Base-by-base conservation (phyloP, 1,140 invertebrate species). In the Acromyrmex echinatior region DNA sequence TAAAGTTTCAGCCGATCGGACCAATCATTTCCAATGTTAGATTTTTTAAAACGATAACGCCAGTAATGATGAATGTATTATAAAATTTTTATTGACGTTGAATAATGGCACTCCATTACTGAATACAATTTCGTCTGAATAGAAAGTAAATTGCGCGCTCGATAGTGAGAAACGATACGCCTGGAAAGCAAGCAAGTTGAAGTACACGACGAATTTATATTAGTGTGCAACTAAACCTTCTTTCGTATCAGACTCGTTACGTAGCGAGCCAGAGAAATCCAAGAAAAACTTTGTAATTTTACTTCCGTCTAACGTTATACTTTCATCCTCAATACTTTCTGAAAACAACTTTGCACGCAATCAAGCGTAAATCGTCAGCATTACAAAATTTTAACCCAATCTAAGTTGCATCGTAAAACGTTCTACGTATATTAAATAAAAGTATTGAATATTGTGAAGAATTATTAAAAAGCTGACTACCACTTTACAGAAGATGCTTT, bases 11-110 rank as follows among this genome's bases (percentile, higher is more conserved):
- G 12, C 12, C 31, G n/a, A 73, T 73, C 35, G 16, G 18, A 35
- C 39, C n/a, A 39, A 81, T 74, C 14, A 25, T 74, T 62, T 74
- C 35, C 3, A 31, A 73, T 60, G 53, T 18, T 74, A 51, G 60
- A 76, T 63, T 76, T 76, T 49, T 25, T 35, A 10, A 76, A 3
- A 4, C 10, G 49, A 16, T 68, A 68, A 28, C n/a, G 2, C 3
- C 4, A 2, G 70, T 35, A 53, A 49, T 62, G 45, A 84, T 84
- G 39, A 18, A 84, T 84, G 58, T 84, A 84, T 84, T 35, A 35
- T 35, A 76, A 63, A 84, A 84, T 76, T 49, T 84, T 76, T 58
- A 51, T 74, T 56, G 68, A 73, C 56, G 7, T 84, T 76, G 80
- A 84, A n/a, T 84, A 84, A 84, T 76, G 70, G 25, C 7, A 39